Percentiles rank a stretch among this genome's conserved stretches.
Evolutionary conservation across 2,888 invertebrate genomes (phyloP).

Genomic region (Tuberolachnus salignus): DNA sequence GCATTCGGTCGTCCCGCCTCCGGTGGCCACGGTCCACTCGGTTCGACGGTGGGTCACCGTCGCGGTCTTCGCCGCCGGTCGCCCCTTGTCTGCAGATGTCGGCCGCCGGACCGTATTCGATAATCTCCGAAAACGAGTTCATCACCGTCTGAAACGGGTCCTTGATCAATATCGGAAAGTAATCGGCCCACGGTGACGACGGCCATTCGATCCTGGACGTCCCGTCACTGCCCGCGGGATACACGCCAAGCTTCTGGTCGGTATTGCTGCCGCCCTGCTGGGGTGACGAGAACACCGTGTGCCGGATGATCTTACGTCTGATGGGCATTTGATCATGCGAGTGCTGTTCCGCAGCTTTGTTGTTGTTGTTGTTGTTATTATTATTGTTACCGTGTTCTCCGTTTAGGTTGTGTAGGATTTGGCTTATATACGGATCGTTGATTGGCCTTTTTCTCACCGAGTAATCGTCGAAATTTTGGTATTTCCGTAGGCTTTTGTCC

Average conservation of each 20-base stretch:
- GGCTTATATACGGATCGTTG: constrained; percentile 48
- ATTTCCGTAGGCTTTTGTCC: constrained; percentile 32
- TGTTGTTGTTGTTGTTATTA: neutral
- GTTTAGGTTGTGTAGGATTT: constrained; percentile 30
- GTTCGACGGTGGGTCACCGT: neutral
- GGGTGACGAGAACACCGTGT: constrained; percentile 39
- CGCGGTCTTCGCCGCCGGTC: constrained; percentile 6
- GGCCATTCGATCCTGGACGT: constrained; percentile 47
- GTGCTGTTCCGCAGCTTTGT: too few species aligned
- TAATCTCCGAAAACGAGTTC: constrained; percentile 66
- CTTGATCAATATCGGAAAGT: constrained; percentile 68
- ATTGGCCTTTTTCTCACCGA: constrained; percentile 15
- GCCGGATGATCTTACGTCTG: constrained; percentile 42
- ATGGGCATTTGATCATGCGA: neutral
- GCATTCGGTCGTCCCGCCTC: neutral
- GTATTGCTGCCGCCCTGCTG: neutral
- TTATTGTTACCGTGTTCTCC: too few species aligned
- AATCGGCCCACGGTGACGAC: constrained; percentile 66
- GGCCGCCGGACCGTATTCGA: constrained; percentile 69
- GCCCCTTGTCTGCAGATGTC: constrained; percentile 64
- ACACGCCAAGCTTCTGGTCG: neutral
- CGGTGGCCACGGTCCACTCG: neutral
- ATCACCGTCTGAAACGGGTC: constrained; percentile 67
- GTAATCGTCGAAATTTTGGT: constrained; percentile 23
- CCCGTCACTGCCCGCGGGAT: neutral